phyloP scores from a whole-genome alignment of 2,888 invertebrate genomes.

The Octodonta nipae region DNA sequence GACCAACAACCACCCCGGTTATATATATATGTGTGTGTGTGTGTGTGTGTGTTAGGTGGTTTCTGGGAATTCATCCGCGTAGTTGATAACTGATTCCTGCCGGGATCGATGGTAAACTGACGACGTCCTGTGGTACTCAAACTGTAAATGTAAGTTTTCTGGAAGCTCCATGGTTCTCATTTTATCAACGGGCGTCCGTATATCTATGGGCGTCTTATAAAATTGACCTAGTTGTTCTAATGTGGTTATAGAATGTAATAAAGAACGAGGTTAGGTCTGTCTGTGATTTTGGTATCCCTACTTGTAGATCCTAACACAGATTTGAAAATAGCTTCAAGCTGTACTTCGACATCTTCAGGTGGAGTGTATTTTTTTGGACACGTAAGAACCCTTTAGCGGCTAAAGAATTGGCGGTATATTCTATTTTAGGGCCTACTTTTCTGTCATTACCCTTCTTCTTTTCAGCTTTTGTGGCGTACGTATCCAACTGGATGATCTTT shows the following conservation, averaged over 20 bases:
- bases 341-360: constrained; percentile 47
- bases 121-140: constrained; percentile 67
- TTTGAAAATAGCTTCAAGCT: constrained; percentile 47
- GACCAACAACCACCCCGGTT: no score
- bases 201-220: constrained; percentile 58
- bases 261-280: constrained; percentile 61
- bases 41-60: no score
- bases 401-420: constrained; percentile 48
- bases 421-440: constrained; percentile 35
- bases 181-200: constrained; percentile 59
- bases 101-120: no score
- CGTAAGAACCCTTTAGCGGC: constrained; percentile 55
- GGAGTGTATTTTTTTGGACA: constrained; percentile 61
- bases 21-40: no score
- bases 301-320: constrained; percentile 38
- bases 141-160: constrained; percentile 72
- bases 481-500: constrained; percentile 25
- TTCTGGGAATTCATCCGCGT: no score
- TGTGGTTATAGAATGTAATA: constrained; percentile 59
- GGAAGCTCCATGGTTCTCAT: constrained; percentile 62
- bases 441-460: constrained; percentile 34
- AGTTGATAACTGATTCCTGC: no score
- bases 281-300: constrained; percentile 29
- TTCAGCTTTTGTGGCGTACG: constrained; percentile 33
- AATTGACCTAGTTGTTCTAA: constrained; percentile 61